These are phyloP conservation scores for Pseudolaguvia tuberculata DNA, from an alignment of 2,113 vertebrate genomes.

Conservation along the genomic window DNA sequence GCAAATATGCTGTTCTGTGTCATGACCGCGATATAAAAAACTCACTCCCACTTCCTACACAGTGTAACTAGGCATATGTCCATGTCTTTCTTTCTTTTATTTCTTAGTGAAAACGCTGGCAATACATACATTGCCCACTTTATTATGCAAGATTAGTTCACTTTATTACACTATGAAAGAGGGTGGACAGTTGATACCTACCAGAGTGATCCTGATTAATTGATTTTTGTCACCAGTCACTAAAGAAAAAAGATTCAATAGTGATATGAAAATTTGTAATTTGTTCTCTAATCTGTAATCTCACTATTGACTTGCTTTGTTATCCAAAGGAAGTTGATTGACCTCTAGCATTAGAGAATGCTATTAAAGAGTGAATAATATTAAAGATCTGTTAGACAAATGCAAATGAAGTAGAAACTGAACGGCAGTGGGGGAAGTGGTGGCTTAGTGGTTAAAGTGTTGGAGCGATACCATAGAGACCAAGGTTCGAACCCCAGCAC, in stretches of 20 bases:
- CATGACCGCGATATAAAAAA: neutral
- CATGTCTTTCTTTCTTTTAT: neutral
- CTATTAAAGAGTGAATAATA: constrained; percentile 52
- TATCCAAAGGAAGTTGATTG: constrained; percentile 19
- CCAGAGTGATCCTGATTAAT: too few species aligned
- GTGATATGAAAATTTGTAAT: neutral
- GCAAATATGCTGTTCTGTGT: neutral
- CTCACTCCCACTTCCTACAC: neutral
- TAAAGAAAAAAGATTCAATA: neutral
- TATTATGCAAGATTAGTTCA: neutral
- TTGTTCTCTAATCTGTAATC: constrained; percentile 22
- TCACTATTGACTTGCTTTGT: constrained; percentile 13
- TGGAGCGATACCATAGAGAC: too few species aligned
- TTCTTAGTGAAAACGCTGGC: too few species aligned
- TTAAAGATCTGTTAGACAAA: constrained; percentile 37
- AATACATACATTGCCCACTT: neutral
- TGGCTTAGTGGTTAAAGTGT: too few species aligned
- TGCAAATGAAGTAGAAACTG: too few species aligned
- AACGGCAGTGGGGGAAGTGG: too few species aligned
- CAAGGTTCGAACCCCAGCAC: too few species aligned
- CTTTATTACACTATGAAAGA: too few species aligned
- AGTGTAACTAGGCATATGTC: neutral
- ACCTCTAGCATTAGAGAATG: constrained; percentile 35
- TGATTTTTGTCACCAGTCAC: too few species aligned
- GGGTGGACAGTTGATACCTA: too few species aligned